phyloP scores from a whole-genome alignment of 2,113 vertebrate genomes.

The Ceratotherium simum region DNA sequence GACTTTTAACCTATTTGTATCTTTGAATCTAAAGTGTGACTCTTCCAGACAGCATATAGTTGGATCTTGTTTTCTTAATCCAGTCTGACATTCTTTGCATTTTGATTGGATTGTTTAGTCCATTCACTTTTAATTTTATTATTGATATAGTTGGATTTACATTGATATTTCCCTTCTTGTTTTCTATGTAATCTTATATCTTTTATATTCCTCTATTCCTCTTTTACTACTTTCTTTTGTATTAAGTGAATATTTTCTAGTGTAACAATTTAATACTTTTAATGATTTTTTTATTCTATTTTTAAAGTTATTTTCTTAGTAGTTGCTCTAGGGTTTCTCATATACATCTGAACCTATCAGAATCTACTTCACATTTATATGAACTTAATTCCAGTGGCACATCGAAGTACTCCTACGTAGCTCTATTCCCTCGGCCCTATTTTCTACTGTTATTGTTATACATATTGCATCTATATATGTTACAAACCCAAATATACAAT shows the following conservation, averaged over 20 bases:
- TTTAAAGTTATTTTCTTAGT: neutral
- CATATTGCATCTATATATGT: neutral
- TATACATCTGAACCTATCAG: neutral
- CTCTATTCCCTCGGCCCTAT: neutral
- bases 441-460: neutral
- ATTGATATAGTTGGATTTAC: neutral
- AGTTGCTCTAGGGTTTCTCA: neutral
- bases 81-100: neutral
- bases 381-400: neutral
- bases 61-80: neutral
- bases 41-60: neutral
- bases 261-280: neutral
- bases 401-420: neutral
- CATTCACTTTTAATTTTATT: neutral
- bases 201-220: neutral
- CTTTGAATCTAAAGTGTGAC: slow-evolving; percentile 13
- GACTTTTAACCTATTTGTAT: neutral
- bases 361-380: neutral
- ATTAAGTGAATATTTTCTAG: neutral
- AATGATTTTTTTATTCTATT: neutral
- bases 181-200: neutral
- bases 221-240: neutral
- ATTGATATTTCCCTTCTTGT: neutral
- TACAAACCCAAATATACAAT: neutral
- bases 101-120: neutral